Evolutionary conservation across 1,140 invertebrate genomes (phyloP).

Genomic region (Drosophila truncata): DNA sequence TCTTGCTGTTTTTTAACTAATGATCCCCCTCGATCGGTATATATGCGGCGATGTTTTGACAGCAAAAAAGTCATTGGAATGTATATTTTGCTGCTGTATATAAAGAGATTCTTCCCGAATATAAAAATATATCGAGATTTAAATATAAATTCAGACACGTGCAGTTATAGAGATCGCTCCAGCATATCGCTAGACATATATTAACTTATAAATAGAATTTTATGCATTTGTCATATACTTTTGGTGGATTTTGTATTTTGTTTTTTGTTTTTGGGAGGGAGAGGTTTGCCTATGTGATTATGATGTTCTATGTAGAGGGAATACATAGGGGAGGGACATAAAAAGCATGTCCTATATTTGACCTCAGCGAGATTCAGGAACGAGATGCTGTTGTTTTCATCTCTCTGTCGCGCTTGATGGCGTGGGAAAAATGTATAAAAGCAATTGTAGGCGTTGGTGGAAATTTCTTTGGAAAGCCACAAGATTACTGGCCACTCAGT

Average conservation of each 20-base stretch:
- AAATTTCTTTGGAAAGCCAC: constrained; percentile 72
- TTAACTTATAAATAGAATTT: constrained; percentile 43
- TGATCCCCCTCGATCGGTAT: constrained; percentile 16
- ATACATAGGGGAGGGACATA: constrained; percentile 29
- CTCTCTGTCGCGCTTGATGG: constrained; percentile 37
- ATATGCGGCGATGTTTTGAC: constrained; percentile 32
- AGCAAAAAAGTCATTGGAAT: constrained; percentile 23
- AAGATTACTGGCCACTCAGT: constrained; percentile 65
- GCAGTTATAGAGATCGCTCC: constrained; percentile 42
- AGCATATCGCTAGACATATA: constrained; percentile 29
- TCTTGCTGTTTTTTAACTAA: constrained; percentile 29
- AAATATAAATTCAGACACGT: constrained; percentile 57
- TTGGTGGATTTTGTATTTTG: neutral
- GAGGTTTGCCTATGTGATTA: constrained; percentile 19
- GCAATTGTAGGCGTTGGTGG: constrained; percentile 77
- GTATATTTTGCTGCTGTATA: constrained; percentile 8
- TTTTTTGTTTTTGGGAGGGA: neutral
- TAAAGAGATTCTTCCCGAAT: constrained; percentile 33
- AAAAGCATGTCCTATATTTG: constrained; percentile 75
- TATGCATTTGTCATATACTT: constrained; percentile 39
- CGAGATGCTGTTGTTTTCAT: constrained; percentile 38
- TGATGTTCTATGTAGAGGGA: constrained; percentile 22
- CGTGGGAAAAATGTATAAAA: constrained; percentile 75
- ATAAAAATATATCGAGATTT: constrained; percentile 41
- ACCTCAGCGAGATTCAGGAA: constrained; percentile 74